Conservation (phyloP, 1,140 invertebrate genomes). For the Conus ventricosus region DNA sequence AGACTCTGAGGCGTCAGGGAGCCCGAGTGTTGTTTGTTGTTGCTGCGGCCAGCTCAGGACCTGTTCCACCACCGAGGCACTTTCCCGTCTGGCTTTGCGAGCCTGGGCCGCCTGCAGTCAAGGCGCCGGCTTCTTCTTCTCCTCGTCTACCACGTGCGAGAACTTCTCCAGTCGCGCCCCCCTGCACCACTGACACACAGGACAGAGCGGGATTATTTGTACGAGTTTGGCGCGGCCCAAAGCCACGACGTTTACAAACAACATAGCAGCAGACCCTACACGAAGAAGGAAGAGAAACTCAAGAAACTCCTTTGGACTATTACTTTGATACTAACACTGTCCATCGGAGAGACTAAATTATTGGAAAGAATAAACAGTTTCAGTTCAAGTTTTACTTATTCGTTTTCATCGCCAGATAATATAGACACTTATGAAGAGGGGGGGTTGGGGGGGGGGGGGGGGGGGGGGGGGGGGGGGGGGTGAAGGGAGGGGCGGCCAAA, state of each 20-base stretch:
- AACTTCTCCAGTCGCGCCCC: conserved; percentile 32
- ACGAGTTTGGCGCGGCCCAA: too few relatives aligned
- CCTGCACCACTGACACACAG: background rate
- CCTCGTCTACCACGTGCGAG: conserved; percentile 14
- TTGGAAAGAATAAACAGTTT: too few relatives aligned
- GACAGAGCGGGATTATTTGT: background rate
- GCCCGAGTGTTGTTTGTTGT: conserved; percentile 9
- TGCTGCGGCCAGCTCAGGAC: conserved; percentile 79
- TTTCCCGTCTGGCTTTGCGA: conserved; percentile 78
- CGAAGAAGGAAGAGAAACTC: too few relatives aligned
- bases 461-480: conserved; percentile 3
- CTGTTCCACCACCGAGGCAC: conserved; percentile 82
- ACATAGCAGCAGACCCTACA: too few relatives aligned
- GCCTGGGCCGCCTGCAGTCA: conserved; percentile 27
- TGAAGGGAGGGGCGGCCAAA: background rate
- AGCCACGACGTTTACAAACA: too few relatives aligned
- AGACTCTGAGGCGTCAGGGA: too few relatives aligned
- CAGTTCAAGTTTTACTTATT: too few relatives aligned
- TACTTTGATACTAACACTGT: too few relatives aligned
- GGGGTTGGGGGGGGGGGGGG: background rate
- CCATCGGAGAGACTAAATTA: too few relatives aligned
- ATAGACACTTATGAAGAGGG: too few relatives aligned
- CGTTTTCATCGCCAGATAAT: too few relatives aligned
- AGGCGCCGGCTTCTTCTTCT: background rate
- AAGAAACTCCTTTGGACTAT: too few relatives aligned